A percentile compares a stretch with the other conserved stretches of the same genome.
Evolutionary conservation across 2,113 vertebrate genomes (phyloP).

Genomic region (Sturnus vulgaris): DNA sequence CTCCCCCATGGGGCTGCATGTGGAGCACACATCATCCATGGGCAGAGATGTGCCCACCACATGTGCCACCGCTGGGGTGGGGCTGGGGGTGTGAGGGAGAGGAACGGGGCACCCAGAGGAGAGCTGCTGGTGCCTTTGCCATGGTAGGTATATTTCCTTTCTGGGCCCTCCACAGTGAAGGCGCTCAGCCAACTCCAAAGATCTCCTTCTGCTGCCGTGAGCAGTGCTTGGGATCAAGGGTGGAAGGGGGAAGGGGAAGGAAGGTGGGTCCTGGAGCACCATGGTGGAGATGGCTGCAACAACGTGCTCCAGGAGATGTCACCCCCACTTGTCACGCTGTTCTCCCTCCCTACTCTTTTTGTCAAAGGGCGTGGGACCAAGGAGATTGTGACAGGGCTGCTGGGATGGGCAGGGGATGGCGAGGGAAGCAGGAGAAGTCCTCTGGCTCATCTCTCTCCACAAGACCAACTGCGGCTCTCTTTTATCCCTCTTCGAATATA

Average conservation of each 20-base stretch:
- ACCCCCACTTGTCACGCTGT: background rate
- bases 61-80: background rate
- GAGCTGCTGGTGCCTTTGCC: background rate
- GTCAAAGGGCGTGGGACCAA: background rate
- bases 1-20: background rate
- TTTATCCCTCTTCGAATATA: background rate
- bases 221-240: background rate
- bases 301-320: background rate
- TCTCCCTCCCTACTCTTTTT: background rate
- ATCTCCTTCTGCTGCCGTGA: background rate
- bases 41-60: background rate
- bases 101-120: background rate
- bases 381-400: background rate
- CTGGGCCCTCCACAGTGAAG: background rate
- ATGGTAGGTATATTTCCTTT: constrained; percentile 8
- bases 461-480: background rate
- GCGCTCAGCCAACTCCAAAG: accelerated
- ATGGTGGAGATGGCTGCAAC: background rate
- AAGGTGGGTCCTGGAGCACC: accelerated
- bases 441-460: background rate
- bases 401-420: background rate
- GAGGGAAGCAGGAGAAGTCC: background rate
- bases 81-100: background rate
- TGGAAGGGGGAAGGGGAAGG: background rate
- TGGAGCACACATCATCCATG: background rate